Evolutionary conservation across 1,140 invertebrate species (phyloP), one percentile per base, ranked within the genome.

Genomic region (Drosophila ironensis): DNA sequence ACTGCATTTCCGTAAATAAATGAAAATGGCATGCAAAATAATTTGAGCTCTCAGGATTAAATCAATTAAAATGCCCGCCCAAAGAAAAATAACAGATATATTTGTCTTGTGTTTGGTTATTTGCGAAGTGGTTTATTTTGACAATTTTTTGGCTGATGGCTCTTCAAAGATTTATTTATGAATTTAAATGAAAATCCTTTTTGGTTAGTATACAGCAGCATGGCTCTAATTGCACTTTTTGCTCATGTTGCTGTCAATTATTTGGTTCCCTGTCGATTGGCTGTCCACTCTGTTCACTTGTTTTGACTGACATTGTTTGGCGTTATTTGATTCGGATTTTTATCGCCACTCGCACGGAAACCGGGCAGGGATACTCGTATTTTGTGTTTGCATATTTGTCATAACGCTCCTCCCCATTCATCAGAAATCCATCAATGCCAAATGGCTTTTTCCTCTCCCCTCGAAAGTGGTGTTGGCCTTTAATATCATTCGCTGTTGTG

Each of bases 401-500:
- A 64, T 72, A 72, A 72, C 61, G 77, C 56, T 54, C 30, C 56
- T n/a, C n/a, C 30, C 35, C 75, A 78, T 78, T 73, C 68, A 73
- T 78, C 75, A 80, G 33, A 54, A 68, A 84, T 84, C 63, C 64
- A 73, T 77, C 77, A 82, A 69, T 78, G 77, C 53, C 59, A 75
- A 57, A 47, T 54, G 47, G 41, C 54, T 38, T 22, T 20, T n/a
- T 12, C 24, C 25, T 57, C 22, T 40, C 35, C 12, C 17, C 27
- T 20, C 25, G n/a, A n/a, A n/a, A n/a, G n/a, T n/a, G n/a, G n/a
- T 40, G n/a, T 14, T 24, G 7, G 17, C 25, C 17, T 37, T 37
- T 37, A 37, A 16, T 37, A 9, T 17, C n/a, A 17, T 40, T 33
- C n/a, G 38, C 14, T 52, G 33, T 30, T 2, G 17, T 28, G 14